Percentiles rank a stretch among this genome's conserved stretches.
phyloP scores from a whole-genome alignment of 1,140 invertebrate species.

The Ceratina australensis region DNA sequence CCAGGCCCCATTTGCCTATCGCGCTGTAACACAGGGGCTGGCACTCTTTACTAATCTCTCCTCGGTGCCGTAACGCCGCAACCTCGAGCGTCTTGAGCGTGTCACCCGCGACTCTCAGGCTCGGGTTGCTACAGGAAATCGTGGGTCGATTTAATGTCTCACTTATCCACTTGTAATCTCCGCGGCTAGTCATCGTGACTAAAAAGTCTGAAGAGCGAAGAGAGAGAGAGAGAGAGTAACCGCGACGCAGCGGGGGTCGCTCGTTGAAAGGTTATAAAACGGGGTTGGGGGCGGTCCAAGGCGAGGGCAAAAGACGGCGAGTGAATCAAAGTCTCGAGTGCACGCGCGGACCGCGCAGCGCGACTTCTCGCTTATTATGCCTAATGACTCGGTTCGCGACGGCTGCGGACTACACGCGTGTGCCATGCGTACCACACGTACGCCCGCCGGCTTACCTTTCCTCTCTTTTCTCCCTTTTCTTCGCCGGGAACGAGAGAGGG shows the following conservation, averaged over 20 bases:
- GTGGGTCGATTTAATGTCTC: slow-evolving; percentile 59
- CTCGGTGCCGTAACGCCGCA: no score
- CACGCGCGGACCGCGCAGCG: slow-evolving; percentile 29
- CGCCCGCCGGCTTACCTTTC: slow-evolving; percentile 1
- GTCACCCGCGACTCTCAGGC: neutral
- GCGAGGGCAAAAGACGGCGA: slow-evolving; percentile 37
- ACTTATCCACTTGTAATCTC: slow-evolving; percentile 59
- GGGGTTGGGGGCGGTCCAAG: neutral
- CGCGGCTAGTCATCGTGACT: slow-evolving; percentile 39
- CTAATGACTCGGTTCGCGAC: slow-evolving; percentile 56
- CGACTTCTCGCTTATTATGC: slow-evolving; percentile 56
- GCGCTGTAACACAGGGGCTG: no score
- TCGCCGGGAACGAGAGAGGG: neutral
- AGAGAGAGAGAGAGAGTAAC: no score
- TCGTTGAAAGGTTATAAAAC: slow-evolving; percentile 2
- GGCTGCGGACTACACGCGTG: slow-evolving; percentile 15
- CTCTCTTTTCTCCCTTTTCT: slow-evolving; percentile 9
- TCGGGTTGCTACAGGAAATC: slow-evolving; percentile 30
- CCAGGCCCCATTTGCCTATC: no score
- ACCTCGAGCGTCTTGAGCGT: neutral
- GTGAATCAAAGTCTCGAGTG: slow-evolving; percentile 56
- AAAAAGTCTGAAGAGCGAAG: slow-evolving; percentile 33
- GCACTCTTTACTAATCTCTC: no score
- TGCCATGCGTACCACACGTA: neutral
- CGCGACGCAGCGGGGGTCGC: neutral